phyloP scores from a whole-genome alignment of 2,888 invertebrate species.

The Drosophila lutescens region DNA sequence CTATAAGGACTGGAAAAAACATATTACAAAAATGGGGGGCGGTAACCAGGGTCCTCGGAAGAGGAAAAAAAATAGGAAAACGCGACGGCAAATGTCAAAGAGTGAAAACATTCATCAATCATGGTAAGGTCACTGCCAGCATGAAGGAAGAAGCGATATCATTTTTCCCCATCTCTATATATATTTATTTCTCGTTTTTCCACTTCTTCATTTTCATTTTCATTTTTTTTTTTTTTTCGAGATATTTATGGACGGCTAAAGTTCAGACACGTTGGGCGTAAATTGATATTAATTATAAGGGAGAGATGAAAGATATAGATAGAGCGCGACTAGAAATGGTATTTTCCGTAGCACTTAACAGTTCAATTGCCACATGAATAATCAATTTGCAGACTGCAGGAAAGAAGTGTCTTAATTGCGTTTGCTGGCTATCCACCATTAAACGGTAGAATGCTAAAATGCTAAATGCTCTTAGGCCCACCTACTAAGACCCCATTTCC shows the following conservation, averaged over 20 bases:
- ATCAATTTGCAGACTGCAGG: constrained; percentile 50
- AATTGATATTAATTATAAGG: constrained; percentile 75
- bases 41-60: too few species aligned
- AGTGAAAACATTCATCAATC: constrained; percentile 77
- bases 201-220: background rate
- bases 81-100: constrained; percentile 73
- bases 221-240: background rate
- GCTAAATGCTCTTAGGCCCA: background rate
- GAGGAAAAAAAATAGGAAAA: constrained; percentile 43
- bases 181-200: constrained; percentile 15
- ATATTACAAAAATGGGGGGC: background rate
- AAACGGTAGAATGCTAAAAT: background rate
- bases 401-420: constrained; percentile 23
- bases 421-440: background rate
- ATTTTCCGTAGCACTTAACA: constrained; percentile 31
- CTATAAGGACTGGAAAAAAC: constrained; percentile 26
- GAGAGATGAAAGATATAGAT: constrained; percentile 35
- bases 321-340: constrained; percentile 14
- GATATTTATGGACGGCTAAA: constrained; percentile 32
- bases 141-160: constrained; percentile 43
- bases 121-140: constrained; percentile 68
- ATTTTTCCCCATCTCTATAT: constrained; percentile 28
- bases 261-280: constrained; percentile 39
- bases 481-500: background rate
- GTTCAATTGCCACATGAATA: constrained; percentile 51